Evolutionary conservation across 2,113 vertebrate genomes (phyloP).

Genomic region (Sphyrna mokarran): DNA sequence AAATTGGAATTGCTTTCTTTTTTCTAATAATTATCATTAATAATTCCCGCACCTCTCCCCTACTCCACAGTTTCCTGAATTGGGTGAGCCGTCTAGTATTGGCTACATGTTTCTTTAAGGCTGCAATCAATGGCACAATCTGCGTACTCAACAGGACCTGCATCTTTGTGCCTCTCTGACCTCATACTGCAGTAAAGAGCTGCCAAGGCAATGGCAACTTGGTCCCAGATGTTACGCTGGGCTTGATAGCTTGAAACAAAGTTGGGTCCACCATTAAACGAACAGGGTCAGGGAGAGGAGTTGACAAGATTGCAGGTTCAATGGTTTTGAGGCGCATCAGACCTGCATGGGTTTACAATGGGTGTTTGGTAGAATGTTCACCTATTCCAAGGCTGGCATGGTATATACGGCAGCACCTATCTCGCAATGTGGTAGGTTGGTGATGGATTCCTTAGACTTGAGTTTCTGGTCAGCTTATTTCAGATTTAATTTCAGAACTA

Average conservation of each 20-base stretch:
- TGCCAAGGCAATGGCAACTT: not conserved
- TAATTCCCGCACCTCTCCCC: too few species aligned
- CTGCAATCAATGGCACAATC: not conserved
- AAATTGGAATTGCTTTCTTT: not conserved
- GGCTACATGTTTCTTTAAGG: not conserved
- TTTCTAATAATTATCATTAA: not conserved
- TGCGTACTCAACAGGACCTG: not conserved
- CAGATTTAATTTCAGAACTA: not conserved
- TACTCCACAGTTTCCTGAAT: not conserved
- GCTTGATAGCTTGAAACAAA: not conserved
- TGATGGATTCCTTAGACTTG: not conserved
- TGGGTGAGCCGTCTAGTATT: not conserved
- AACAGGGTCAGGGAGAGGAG: not conserved
- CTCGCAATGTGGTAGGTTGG: not conserved
- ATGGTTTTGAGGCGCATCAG: not conserved
- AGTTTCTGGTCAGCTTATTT: not conserved
- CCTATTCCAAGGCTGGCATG: not conserved
- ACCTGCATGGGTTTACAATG: not conserved
- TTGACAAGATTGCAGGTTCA: not conserved
- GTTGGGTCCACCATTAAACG: not conserved
- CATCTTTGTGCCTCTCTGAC: not conserved
- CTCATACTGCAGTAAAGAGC: not conserved
- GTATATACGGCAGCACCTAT: not conserved
- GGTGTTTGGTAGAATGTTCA: not conserved
- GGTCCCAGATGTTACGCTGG: not conserved